Percentiles rank a stretch among this genome's conserved stretches.
phyloP scores from a whole-genome alignment of 2,113 vertebrate genomes.

The Mellivora capensis region DNA sequence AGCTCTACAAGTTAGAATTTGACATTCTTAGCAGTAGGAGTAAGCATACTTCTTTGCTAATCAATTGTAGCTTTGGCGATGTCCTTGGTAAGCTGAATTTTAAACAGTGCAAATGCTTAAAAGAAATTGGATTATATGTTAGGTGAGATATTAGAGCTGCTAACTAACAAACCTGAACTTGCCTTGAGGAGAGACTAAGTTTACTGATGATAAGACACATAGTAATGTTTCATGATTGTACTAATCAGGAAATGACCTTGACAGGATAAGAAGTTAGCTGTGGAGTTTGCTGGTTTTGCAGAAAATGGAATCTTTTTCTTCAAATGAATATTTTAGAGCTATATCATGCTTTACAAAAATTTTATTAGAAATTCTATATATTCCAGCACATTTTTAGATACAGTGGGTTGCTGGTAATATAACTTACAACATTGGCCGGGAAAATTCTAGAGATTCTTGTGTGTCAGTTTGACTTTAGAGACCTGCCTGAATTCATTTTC shows the following conservation, averaged over 20 bases:
- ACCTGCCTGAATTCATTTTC: background rate
- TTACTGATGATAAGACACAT: background rate
- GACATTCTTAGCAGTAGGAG: background rate
- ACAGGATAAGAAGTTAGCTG: background rate
- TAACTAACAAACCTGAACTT: background rate
- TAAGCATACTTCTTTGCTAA: background rate
- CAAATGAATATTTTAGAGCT: background rate
- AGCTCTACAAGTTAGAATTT: background rate
- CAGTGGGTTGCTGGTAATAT: background rate
- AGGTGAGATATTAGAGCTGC: background rate
- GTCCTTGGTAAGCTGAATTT: background rate
- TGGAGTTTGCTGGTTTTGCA: background rate
- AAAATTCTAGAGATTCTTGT: background rate
- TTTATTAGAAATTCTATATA: background rate
- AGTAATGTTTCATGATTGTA: background rate
- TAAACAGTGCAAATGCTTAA: background rate
- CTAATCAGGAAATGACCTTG: background rate
- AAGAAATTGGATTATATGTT: background rate
- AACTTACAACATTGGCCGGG: background rate
- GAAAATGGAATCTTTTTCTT: background rate
- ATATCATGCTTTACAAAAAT: background rate
- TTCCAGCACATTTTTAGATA: background rate
- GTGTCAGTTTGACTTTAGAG: background rate
- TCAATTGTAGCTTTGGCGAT: background rate
- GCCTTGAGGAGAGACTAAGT: background rate